Conservation (phyloP, 1,140 invertebrate genomes). For the Papilio machaon region DNA sequence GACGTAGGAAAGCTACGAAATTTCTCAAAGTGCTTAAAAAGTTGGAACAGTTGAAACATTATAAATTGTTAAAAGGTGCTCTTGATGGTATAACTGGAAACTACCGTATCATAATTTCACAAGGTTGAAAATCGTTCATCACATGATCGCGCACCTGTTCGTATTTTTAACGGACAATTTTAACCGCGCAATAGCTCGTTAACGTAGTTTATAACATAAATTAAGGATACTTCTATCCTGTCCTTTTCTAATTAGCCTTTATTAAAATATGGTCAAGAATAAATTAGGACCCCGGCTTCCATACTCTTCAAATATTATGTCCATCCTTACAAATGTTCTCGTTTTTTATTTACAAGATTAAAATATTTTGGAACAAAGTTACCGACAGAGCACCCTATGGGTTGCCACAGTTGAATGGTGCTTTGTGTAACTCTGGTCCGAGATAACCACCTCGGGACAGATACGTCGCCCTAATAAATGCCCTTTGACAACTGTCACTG, state of each 20-base stretch:
- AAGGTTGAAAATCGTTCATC: not conserved
- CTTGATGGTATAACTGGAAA: not conserved
- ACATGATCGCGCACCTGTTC: not conserved
- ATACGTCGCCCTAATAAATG: not conserved
- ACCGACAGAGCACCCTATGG: too few species aligned
- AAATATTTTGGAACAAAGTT: too few species aligned
- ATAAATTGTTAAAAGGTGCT: conserved; percentile 27
- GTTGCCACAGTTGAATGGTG: not conserved
- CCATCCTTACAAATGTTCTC: too few species aligned
- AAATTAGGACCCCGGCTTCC: not conserved
- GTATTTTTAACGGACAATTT: conserved; percentile 16
- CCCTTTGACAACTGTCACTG: not conserved
- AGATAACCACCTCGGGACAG: not conserved
- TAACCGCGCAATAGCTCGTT: conserved; percentile 9
- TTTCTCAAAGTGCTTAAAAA: conserved; percentile 23
- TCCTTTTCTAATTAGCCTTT: not conserved
- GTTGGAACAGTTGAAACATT: conserved; percentile 22
- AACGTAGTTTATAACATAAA: conserved; percentile 21
- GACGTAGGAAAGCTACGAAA: conserved; percentile 21
- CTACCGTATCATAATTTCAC: not conserved
- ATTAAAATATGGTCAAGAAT: not conserved
- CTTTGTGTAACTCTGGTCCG: not conserved
- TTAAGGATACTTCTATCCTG: not conserved
- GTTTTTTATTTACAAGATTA: too few species aligned
- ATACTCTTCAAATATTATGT: not conserved